phyloP scores from a whole-genome alignment of 2,888 invertebrate species.

The Himalopsyche tibetana region DNA sequence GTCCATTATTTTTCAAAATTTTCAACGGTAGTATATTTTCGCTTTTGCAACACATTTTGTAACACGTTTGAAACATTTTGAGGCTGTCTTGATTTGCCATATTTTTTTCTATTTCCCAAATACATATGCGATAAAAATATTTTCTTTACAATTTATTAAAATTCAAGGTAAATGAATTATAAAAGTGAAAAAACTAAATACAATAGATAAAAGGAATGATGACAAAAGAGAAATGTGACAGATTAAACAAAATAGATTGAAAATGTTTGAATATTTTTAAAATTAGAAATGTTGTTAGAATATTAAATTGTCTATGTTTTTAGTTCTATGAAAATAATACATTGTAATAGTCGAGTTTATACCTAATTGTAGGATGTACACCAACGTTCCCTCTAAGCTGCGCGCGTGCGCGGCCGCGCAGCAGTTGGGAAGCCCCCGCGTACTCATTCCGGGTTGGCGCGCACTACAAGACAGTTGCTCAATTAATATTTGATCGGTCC shows the following conservation, averaged over 20 bases:
- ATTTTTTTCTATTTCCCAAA: conserved; percentile 72
- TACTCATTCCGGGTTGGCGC: too few species aligned
- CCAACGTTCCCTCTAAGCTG: too few species aligned
- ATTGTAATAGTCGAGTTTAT: too few species aligned
- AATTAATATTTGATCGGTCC: too few species aligned
- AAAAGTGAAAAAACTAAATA: conserved; percentile 22
- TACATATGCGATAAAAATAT: too few species aligned
- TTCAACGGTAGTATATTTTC: conserved; percentile 74
- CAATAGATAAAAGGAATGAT: neutral
- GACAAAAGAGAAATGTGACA: conserved; percentile 2
- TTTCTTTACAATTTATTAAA: conserved; percentile 31
- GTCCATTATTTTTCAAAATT: conserved; percentile 74
- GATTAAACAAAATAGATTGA: conserved; percentile 6
- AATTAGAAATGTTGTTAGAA: too few species aligned
- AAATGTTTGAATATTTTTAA: conserved; percentile 8
- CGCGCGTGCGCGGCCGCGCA: too few species aligned
- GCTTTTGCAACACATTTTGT: conserved; percentile 75
- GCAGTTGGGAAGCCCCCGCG: too few species aligned
- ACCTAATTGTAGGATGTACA: too few species aligned
- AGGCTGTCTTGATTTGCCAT: conserved; percentile 72
- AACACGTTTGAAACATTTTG: conserved; percentile 75
- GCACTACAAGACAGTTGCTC: too few species aligned
- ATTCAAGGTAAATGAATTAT: conserved; percentile 38
- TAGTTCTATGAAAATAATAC: too few species aligned
- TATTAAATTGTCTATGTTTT: too few species aligned